phyloP scores from a whole-genome alignment of 2,888 invertebrate genomes.

The Physocephala rufipes region DNA sequence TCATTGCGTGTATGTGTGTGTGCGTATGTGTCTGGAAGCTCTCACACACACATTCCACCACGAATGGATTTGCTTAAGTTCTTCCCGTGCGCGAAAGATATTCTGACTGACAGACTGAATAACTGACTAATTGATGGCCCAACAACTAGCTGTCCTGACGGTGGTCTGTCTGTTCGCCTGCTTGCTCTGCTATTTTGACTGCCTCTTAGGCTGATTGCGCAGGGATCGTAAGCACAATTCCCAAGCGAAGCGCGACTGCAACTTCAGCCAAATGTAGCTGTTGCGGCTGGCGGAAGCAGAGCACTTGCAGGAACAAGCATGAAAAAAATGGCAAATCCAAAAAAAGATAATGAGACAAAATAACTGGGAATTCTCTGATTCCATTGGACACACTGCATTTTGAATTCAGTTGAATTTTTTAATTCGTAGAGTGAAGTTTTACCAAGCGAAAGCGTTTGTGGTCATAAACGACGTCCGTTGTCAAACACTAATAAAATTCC shows the following conservation, averaged over 20 bases:
- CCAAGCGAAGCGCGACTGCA: conserved; percentile 39
- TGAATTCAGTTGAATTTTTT: conserved; percentile 67
- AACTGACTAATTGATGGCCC: conserved; percentile 3
- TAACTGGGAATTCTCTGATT: conserved; percentile 57
- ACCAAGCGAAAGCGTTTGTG: conserved; percentile 62
- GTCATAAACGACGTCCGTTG: conserved; percentile 53
- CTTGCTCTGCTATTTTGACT: too few species aligned
- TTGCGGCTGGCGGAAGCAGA: conserved; percentile 37
- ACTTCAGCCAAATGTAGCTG: too few species aligned
- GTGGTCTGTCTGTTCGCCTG: too few species aligned
- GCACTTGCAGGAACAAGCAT: conserved; percentile 40
- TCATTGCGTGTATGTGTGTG: too few species aligned
- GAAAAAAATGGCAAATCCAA: conserved; percentile 39
- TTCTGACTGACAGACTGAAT: conserved; percentile 6
- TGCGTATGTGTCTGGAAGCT: conserved; percentile 17
- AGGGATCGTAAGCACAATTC: conserved; percentile 31
- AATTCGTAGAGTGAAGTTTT: conserved; percentile 64
- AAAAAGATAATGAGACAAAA: conserved; percentile 45
- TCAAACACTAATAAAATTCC: too few species aligned
- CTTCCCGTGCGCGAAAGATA: too few species aligned
- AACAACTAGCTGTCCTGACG: too few species aligned
- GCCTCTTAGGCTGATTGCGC: conserved; percentile 9
- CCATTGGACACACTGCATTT: conserved; percentile 63
- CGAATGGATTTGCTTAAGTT: too few species aligned
- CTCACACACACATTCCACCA: conserved; percentile 1